Evolutionary conservation across 2,797 vertebrate species (phyloP).

Genomic region (Graptemys geographica): DNA sequence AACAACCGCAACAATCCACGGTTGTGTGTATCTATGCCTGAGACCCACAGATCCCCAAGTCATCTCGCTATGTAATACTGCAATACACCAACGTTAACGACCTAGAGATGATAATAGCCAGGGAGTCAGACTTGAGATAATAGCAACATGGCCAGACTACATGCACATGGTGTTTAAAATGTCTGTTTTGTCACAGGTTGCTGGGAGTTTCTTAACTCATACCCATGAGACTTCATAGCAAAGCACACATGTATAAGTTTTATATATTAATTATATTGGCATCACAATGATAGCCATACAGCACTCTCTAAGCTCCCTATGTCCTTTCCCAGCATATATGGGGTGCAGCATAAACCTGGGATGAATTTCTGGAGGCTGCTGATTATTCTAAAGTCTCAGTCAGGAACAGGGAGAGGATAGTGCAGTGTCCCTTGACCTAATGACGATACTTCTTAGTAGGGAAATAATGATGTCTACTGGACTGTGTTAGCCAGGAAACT

Average conservation of each 20-base stretch:
- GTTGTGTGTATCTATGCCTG: neutral
- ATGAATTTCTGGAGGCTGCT: neutral
- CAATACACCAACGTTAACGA: neutral
- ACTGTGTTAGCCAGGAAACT: conserved; percentile 25
- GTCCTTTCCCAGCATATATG: neutral
- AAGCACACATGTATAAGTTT: neutral
- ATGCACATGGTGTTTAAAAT: neutral
- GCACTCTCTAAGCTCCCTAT: neutral
- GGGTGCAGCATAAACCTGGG: neutral
- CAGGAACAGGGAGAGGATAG: neutral
- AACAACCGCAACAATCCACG: rapidly evolving
- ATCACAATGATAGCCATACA: neutral
- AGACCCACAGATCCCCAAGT: neutral
- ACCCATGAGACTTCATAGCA: neutral
- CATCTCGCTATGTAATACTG: neutral
- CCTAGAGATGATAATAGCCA: neutral
- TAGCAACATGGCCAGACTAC: neutral
- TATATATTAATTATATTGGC: neutral
- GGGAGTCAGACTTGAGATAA: neutral
- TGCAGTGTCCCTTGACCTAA: neutral
- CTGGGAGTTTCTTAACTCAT: neutral
- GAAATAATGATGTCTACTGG: conserved; percentile 35
- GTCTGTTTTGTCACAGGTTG: neutral
- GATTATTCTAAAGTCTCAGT: rapidly evolving
- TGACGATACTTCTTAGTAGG: conserved; percentile 8